Evolutionary conservation across 2,888 invertebrate genomes (phyloP), one percentile per base, ranked within the genome.

Genomic region (Clusia tigrina): DNA sequence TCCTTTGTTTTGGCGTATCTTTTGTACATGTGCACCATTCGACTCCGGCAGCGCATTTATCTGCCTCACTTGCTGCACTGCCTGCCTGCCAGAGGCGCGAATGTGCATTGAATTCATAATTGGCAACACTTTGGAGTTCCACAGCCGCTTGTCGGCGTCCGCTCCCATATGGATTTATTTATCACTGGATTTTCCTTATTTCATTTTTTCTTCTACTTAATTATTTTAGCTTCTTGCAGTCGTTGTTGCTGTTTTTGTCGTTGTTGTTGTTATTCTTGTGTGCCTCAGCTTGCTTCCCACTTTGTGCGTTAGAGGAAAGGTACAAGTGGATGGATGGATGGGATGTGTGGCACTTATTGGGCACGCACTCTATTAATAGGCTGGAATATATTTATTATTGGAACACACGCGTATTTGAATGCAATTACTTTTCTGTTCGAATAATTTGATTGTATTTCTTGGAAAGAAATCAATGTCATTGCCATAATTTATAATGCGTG

Each of bases 371-470:
- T 74, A 74, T 74, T 77, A 73, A 75, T 77, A 75, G n/a, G 77
- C 71, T 76, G 77, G 75, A n/a, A 74, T 42, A 77, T 77, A 77
- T 74, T 77, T 74, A 75, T 74, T 77, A 70, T 77, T 75, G 74
- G 69, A 55, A 60, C 48, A 17, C 23, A 24, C 17, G 20, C 51
- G 5, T 15, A 24, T 51, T 52, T 71, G 62, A 65, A 70, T 62
- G 23, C 38, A 54, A 46, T 12, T 22, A 6, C 18, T 58, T 58
- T 51, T 26, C 18, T 32, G n/a, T 15, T 26, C 52, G 70, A 74
- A 70, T 75, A 66, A 71, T 71, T 74, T 76, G 72, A 78, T 76
- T 75, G 74, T 67, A 68, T 54, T 64, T 51, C 17, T 53, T 55
- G 22, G 20, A 56, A 46, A 32, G 23, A 48, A 38, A 23, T 38